Percentiles rank a stretch among this genome's conserved stretches.
Conservation (phyloP, 53 echinoderm and acorn worm species). For the Pentamera pediparva region DNA sequence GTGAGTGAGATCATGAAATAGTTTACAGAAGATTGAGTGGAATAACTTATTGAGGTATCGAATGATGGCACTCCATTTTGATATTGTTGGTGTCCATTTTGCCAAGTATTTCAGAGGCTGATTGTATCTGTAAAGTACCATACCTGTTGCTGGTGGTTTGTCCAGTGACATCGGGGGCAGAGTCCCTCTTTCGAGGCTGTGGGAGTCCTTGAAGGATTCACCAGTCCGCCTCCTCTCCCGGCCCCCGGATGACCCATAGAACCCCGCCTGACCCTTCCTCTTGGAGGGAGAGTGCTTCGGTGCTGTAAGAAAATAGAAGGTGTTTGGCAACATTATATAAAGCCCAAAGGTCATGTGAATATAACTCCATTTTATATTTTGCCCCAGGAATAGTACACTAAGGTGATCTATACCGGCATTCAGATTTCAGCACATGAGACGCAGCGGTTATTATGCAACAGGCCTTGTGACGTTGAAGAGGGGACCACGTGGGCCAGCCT, state of each 20-base stretch:
- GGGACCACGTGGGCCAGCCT: no score
- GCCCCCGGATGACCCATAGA: conserved; percentile 46
- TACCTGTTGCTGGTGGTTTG: neutral
- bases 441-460: no score
- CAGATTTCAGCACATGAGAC: no score
- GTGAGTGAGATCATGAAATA: no score
- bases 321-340: neutral
- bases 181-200: conserved; percentile 13
- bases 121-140: neutral
- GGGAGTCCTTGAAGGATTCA: conserved; percentile 30
- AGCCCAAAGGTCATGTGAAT: neutral
- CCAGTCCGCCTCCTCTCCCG: conserved; percentile 56
- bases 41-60: no score
- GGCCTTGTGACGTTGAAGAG: no score
- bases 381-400: no score
- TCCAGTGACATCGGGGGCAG: neutral
- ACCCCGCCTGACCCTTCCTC: conserved; percentile 69
- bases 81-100: no score
- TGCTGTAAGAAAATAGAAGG: conserved; percentile 26
- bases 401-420: no score
- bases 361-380: no score
- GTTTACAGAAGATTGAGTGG: no score
- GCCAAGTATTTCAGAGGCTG: neutral
- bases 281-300: conserved; percentile 96
- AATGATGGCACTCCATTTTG: no score